phyloP scores from a whole-genome alignment of 2,888 invertebrate genomes.

The Drosophila tanythrix region DNA sequence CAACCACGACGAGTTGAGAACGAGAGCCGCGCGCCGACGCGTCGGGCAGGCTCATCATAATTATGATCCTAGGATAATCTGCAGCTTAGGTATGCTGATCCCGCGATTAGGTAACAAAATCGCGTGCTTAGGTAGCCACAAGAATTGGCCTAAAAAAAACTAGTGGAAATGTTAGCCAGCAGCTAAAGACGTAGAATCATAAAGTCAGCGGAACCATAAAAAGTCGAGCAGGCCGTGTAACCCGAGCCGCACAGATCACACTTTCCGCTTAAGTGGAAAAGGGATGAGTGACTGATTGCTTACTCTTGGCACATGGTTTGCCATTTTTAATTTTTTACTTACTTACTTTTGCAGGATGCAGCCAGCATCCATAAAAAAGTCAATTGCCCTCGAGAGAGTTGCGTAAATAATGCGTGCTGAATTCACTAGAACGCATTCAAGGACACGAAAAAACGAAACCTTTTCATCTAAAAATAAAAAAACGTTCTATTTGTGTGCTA shows the following conservation, averaged over 20 bases:
- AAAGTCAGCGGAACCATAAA: slow-evolving; percentile 70
- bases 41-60: slow-evolving; percentile 67
- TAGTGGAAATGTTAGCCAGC: slow-evolving; percentile 18
- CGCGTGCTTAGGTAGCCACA: slow-evolving; percentile 78
- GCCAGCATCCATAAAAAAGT: slow-evolving; percentile 62
- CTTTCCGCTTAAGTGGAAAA: slow-evolving; percentile 68
- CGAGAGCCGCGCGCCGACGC: slow-evolving; percentile 46
- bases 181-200: slow-evolving; percentile 40
- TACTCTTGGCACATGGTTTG: slow-evolving; percentile 53
- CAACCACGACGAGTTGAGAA: slow-evolving; percentile 27
- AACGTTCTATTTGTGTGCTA: slow-evolving; percentile 14
- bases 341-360: slow-evolving; percentile 14
- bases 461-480: slow-evolving; percentile 18
- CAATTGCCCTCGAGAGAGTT: slow-evolving; percentile 64
- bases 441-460: slow-evolving; percentile 42
- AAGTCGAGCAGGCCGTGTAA: slow-evolving; percentile 70
- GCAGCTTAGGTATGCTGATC: slow-evolving; percentile 75
- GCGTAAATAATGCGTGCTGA: slow-evolving; percentile 70
- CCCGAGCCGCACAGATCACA: slow-evolving; percentile 60
- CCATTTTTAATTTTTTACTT: neutral
- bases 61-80: slow-evolving; percentile 79
- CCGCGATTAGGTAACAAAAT: slow-evolving; percentile 78
- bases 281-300: slow-evolving; percentile 61
- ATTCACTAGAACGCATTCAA: slow-evolving; percentile 51
- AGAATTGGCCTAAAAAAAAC: slow-evolving; percentile 73